Evolutionary conservation across 2,888 invertebrate species (phyloP), one percentile per base, ranked within the genome.

Genomic region (Agonopterix subpropinquella): DNA sequence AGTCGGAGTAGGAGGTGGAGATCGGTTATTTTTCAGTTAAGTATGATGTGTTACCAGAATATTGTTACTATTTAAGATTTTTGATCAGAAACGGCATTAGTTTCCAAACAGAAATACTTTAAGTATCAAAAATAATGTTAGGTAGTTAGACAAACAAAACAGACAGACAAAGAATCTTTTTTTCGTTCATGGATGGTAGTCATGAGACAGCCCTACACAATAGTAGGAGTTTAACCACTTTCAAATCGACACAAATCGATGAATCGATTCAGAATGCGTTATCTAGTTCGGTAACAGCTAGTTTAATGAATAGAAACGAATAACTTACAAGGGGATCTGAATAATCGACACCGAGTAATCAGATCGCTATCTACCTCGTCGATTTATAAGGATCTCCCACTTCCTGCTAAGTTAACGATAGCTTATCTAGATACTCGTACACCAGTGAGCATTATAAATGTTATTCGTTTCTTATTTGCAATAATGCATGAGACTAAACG

Each of bases 301-400:
- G 77, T 80, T 80, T 77, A 86, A 83, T 84, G 85, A 86, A 86
- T 84, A 75, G 81, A 79, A 73, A 73, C 77, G 78, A 76, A 82
- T 84, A 86, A 85, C 75, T 85, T 82, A 84, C 80, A 76, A 62
- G 70, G 71, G 73, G 73, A 79, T 83, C 81, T 76, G 78, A 79
- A 85, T 87, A 86, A 87, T 87, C 85, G 86, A 83, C 85, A 80
- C 84, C 67, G 72, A 70, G 76, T 79, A 76, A 83, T 85, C 78
- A 76, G 86, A 86, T 86, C 67, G 73, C 70, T 75, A 86, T 86
- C 84, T 71, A 67, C 71, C 70, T 67, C 57, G 68, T 75, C 70
- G 81, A 86, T 85, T 86, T 85, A 84, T 81, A 80, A 76, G 77
- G 80, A 84, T 82, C 83, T 71, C 64, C 64, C 52, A 58, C 57